Evolutionary conservation across 23 tunicate genomes (phyloP), one percentile per base, ranked within the genome.

Genomic region (Ascidia mentula): DNA sequence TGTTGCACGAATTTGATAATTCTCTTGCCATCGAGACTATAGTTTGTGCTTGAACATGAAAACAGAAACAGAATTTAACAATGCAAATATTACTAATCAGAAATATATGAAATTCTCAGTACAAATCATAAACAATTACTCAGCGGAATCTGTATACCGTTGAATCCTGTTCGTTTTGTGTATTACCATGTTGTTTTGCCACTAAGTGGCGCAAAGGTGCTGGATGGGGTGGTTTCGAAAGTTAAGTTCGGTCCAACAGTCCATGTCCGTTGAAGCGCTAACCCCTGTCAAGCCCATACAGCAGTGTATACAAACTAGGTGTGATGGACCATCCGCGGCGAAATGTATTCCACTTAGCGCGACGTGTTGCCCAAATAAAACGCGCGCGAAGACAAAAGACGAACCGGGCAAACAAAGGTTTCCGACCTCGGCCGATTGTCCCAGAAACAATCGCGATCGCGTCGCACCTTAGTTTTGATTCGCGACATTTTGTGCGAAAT

Each of bases 251-350:
- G 65, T 28, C 65, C 65, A 26, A 20, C 13, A 53, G 28, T 53
- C 65, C 22, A 53, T 9, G 22, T 53, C 65, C n/a, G n/a, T n/a
- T n/a, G n/a, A n/a, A n/a, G 24, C 65, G 24, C 24, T 3, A 26
- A 53, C 65, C 65, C 13, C 65, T 20, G 22, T 5, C 65, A 15
- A 53, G 65, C 65, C 24, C 22, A 53, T 53, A 53, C 22, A 26
- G 65, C 65, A 3, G 65, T 53, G 65, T 53, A 53, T 53, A 53
- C 65, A 53, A 53, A 53, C 65, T 53, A 53, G 65, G 65, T 53
- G 65, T 53, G 65, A 53, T 53, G 65, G 13, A 53, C 65, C 28
- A 53, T 28, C 65, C 65, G 12, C 65, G 22, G 24, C 24, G 28
- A 53, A 26, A 28, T 28, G 22, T 53, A 53, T 53, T 53, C 13